These are phyloP conservation scores for Drosophila subsilvestris DNA, from an alignment of 2,888 invertebrate genomes.

Conservation along the genomic window DNA sequence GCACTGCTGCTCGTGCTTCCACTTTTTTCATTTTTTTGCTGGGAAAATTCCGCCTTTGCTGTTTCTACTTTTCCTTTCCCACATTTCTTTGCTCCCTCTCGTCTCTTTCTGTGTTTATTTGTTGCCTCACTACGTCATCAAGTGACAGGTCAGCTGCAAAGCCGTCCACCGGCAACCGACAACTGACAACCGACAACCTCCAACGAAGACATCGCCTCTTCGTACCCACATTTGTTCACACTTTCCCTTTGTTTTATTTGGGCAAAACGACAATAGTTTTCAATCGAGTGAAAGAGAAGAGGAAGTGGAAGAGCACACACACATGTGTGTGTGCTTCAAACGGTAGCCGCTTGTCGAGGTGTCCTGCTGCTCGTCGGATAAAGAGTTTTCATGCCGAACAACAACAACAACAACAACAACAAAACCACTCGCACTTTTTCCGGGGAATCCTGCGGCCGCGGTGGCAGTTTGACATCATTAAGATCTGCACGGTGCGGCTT, in stretches of 20 bases:
- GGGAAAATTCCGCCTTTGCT: slow-evolving; percentile 6
- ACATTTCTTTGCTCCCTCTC: slow-evolving; percentile 7
- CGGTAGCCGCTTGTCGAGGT: slow-evolving; percentile 3
- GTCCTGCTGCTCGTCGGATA: slow-evolving; percentile 16
- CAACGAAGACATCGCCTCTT: slow-evolving; percentile 20
- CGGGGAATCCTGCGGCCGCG: slow-evolving; percentile 41
- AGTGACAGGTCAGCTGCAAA: slow-evolving; percentile 62
- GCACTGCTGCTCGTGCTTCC: slow-evolving; percentile 19
- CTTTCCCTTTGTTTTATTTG: slow-evolving; percentile 57
- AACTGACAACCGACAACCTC: slow-evolving; percentile 45
- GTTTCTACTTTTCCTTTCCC: slow-evolving; percentile 15
- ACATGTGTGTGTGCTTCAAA: slow-evolving; percentile 31
- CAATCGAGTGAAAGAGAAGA: slow-evolving; percentile 65
- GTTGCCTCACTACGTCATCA: slow-evolving; percentile 69
- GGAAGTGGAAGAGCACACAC: slow-evolving; percentile 18
- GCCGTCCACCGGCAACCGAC: slow-evolving; percentile 35
- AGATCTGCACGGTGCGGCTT: slow-evolving; percentile 52
- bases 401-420: neutral
- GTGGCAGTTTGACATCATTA: slow-evolving; percentile 45
- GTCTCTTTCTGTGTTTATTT: slow-evolving; percentile 34
- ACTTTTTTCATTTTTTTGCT: slow-evolving; percentile 12
- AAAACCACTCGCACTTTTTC: slow-evolving; percentile 27
- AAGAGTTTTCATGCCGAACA: slow-evolving; percentile 28
- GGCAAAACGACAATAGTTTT: slow-evolving; percentile 73
- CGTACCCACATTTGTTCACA: slow-evolving; percentile 53